Evolutionary conservation across 2,888 invertebrate genomes (phyloP), one percentile per base, ranked within the genome.

Genomic region (Drosophila paranaensis): DNA sequence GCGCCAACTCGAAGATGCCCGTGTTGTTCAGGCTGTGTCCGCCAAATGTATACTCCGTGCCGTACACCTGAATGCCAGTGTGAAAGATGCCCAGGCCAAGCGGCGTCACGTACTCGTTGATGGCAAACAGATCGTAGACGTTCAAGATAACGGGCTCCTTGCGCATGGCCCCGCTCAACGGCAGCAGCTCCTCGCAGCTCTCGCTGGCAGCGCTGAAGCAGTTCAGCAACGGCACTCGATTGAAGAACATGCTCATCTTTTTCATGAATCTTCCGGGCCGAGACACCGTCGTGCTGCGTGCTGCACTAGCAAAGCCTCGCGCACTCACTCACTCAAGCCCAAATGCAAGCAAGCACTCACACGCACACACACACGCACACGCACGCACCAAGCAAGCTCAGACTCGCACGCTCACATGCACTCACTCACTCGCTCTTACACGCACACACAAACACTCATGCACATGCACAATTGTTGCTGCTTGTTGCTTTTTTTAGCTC

Each of bases 1-100:
- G 99, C 79, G 95, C 93, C 87, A 98, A 98, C 93, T 98, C 97
- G 94, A 99, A 99, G 73, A 99, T 97, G 54, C 99, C 99, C 50
- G 98, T 96, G 93, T 97, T 97, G 6, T 97, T 95, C 93, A 96
- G 97, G 53, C 97, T 97, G 92, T 99, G 99, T 0, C 99, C 99
- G n/a, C 94, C 94, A 90, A 94, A 94, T 77, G 94, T 94, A 92
- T 94, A 94, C 92, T 94, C 96, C 88, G 95, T 95, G 67, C 96
- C 96, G 94, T 97, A 97, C 35, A 98, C 95, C 93, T 98, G 96
- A 42, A 98, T 96, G 73, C 99, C 99, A 69, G 98, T 98, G 94
- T 99, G 99, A 94, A 98, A 99, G 82, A 99, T 98, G 60, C 99
- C 99, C 77, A 99, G 94, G 4, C 99, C 99, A 75, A 99, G 95